Evolutionary conservation across 2,113 vertebrate species (phyloP), one percentile per base, ranked within the genome.

Genomic region (Agelaius tricolor): DNA sequence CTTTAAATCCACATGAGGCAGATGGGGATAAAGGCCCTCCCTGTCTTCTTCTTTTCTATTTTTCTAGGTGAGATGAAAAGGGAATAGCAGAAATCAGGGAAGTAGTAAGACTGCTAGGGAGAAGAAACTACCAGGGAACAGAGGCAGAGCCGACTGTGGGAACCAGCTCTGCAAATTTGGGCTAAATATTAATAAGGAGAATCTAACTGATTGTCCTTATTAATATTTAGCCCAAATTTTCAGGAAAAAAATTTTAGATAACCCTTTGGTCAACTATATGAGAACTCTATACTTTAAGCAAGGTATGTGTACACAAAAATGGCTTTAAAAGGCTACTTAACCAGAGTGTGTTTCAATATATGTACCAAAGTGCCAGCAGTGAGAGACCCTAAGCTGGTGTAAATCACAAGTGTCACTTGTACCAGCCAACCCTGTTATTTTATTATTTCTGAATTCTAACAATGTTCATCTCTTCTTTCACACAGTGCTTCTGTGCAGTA

Each of bases 381-480:
- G 39, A 68, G 26, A 69, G 19, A 73, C 19, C 24, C 30, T 59
- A 51, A 77, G 47, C 39, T 84, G 43, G 20, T 57, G 52, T 63
- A 93, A 95, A 88, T 61, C 90, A 84, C 33, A 77, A 68, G 31
- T 35, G 55, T 86, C 52, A 27, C 65, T 90, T 88, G 17, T 63
- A 54, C 66, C 66, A 75, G 58, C 27, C 58, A 85, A 23, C 15
- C 21, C 18, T 22, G 15, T 37, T 81, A 84, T 92, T 94, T 90
- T 27, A 35, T 88, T 74, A 63, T 92, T 96, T 91, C 52, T 92
- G 61, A 90, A 76, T 88, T 80, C 27, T 91, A 85, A 81, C 68
- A 58, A 15, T 41, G 35, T 35, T 83, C 58, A 35, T 26, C 33
- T 68, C 28, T 54, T 71, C 39, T 86, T 96, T 92, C 59, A 77